A percentile compares a stretch with the other conserved stretches of the same genome.
Evolutionary conservation across 2,888 invertebrate genomes (phyloP).

Genomic region (Polydrusus pterygomalis): DNA sequence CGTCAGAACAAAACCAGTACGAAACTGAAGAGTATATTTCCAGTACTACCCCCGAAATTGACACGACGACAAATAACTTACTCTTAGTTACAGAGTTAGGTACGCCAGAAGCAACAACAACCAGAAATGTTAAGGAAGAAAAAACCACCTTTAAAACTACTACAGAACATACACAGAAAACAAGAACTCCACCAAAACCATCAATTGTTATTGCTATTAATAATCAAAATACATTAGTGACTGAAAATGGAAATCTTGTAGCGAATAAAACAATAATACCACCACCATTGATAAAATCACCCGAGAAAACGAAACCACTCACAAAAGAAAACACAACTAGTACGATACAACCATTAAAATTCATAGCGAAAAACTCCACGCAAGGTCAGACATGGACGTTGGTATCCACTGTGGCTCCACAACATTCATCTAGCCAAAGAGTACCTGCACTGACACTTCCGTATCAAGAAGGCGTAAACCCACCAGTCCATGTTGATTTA

Average conservation of each 20-base stretch:
- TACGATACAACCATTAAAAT: slow-evolving; percentile 6
- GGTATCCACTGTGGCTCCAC: slow-evolving; percentile 75
- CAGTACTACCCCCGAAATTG: slow-evolving; percentile 61
- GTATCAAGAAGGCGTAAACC: slow-evolving; percentile 61
- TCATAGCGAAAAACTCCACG: slow-evolving; percentile 41
- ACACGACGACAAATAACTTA: slow-evolving; percentile 57
- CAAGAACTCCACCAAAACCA: slow-evolving; percentile 38
- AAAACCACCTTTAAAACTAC: neutral
- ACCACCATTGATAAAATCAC: slow-evolving; percentile 1
- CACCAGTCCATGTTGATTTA: slow-evolving; percentile 72
- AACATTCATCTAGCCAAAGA: slow-evolving; percentile 61
- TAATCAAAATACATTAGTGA: slow-evolving; percentile 53
- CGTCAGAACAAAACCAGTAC: neutral
- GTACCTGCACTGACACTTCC: slow-evolving; percentile 51
- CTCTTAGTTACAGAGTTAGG: slow-evolving; percentile 53
- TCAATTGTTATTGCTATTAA: slow-evolving; percentile 58
- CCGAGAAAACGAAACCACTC: neutral
- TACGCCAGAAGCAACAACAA: slow-evolving; percentile 17
- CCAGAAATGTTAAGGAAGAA: neutral
- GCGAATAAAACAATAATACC: slow-evolving; percentile 34
- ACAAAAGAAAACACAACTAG: neutral
- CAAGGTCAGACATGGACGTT: slow-evolving; percentile 74
- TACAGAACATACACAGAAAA: slow-evolving; percentile 1
- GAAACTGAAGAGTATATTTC: slow-evolving; percentile 43
- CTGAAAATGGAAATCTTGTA: slow-evolving; percentile 46